Percentiles rank a stretch among this genome's conserved stretches.
phyloP scores from a whole-genome alignment of 2,888 invertebrate genomes.

The Drosophila buzzatii region DNA sequence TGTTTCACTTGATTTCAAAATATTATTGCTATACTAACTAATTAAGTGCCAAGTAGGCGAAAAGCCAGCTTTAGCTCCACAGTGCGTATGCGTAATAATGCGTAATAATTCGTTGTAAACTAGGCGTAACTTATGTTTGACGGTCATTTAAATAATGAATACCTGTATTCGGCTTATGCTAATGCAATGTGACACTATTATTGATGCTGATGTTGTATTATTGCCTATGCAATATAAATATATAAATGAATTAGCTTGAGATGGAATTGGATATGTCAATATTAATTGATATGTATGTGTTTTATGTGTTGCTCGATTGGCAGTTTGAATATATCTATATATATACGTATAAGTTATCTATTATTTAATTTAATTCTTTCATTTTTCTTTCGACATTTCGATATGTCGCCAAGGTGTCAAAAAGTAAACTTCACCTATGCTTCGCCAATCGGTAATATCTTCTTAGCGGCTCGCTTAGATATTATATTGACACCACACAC shows the following conservation, averaged over 20 bases:
- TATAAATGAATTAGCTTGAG: conserved; percentile 57
- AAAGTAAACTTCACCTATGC: conserved; percentile 14
- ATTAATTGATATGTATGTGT: conserved; percentile 35
- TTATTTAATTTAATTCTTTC: conserved; percentile 30
- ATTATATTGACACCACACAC: not conserved
- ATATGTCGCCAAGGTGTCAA: conserved; percentile 28
- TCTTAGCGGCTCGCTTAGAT: conserved; percentile 23
- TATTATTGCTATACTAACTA: conserved; percentile 19
- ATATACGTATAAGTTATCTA: conserved; percentile 37
- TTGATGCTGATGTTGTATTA: conserved; percentile 62
- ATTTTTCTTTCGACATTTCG: conserved; percentile 24
- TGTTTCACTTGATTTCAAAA: conserved; percentile 29
- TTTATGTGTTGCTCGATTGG: conserved; percentile 74
- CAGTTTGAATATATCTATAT: conserved; percentile 7
- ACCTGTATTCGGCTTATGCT: conserved; percentile 41
- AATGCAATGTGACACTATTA: conserved; percentile 37
- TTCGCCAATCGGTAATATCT: conserved; percentile 26
- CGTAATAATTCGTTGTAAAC: conserved; percentile 21
- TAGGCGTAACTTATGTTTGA: conserved; percentile 34
- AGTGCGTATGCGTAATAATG: conserved; percentile 50
- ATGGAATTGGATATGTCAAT: conserved; percentile 28
- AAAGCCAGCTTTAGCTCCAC: conserved; percentile 34
- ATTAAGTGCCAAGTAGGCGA: conserved; percentile 22
- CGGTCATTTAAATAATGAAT: not conserved
- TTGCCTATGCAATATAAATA: conserved; percentile 34